Conservation (phyloP, 1,140 invertebrate genomes). For the Diorhabda elongata region DNA sequence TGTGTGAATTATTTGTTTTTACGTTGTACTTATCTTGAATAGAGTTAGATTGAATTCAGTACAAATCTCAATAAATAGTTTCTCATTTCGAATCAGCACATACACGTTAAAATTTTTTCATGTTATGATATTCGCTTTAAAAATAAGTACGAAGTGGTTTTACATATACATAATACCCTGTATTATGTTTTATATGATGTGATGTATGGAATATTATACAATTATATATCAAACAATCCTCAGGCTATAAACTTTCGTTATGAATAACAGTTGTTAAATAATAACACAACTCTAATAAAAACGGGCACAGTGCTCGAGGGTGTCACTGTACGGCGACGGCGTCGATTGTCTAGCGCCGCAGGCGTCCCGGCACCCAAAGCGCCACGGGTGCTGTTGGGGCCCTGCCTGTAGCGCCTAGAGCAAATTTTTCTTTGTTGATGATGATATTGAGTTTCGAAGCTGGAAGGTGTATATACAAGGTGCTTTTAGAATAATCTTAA, state of each 20-base stretch:
- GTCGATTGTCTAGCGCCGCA: conserved; percentile 33
- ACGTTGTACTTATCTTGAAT: too few species aligned
- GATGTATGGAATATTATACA: too few species aligned
- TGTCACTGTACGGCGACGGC: neutral
- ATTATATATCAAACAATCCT: too few species aligned
- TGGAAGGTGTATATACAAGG: neutral
- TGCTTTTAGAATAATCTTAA: neutral
- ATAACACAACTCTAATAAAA: neutral
- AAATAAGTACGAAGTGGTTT: too few species aligned
- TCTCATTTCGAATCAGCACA: too few species aligned
- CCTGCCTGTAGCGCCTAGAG: conserved; percentile 30
- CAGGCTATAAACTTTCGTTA: neutral
- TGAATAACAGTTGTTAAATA: neutral
- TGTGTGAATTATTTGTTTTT: too few species aligned
- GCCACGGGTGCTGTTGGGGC: conserved; percentile 22
- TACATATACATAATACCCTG: too few species aligned
- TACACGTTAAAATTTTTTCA: too few species aligned
- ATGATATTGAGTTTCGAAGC: conserved; percentile 2
- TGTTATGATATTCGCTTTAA: too few species aligned
- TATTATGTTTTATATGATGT: too few species aligned
- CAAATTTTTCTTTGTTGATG: conserved; percentile 12
- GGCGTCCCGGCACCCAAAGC: conserved; percentile 29
- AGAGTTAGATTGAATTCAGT: too few species aligned
- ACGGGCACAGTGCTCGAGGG: neutral
- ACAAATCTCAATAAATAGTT: too few species aligned